Evolutionary conservation across 2,797 vertebrate species (phyloP), one percentile per base, ranked within the genome.

Genomic region (Tenualosa ilisha): DNA sequence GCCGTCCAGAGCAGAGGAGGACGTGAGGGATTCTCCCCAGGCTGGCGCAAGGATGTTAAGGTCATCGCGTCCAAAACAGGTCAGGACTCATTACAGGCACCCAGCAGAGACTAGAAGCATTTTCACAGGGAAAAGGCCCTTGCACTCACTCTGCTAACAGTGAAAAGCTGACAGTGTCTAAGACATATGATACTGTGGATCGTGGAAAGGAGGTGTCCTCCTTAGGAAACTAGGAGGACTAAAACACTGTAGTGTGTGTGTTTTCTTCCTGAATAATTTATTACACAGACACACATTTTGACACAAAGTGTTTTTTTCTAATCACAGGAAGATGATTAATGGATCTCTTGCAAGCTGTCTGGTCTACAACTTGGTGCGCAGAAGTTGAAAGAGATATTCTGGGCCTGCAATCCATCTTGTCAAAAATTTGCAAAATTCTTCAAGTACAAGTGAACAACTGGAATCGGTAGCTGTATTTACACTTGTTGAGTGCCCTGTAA

Each of bases 31-130:
- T 88, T 86, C 81, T 81, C 86, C 72, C 87, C 85, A 83, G 84
- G 59, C 85, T 88, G 68, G 56, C 85, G 50, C 88, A 81, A 90
- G 90, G 90, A 93, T 89, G 91, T 90, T 85, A 91, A 90, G 92
- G 85, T 94, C 93, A 90, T 49, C 31, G 43, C 84, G 68, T 83
- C 85, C 82, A 79, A 83, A 86, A 83, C 40, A 86, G 91, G 89
- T 92, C 91, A 91, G 86, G 81, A 83, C 86, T 90, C 87, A 88
- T 87, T 89, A 87, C 43, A 50, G 81, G 82, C 20, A n/a, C 83
- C 81, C 82, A 75, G 81, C 46, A 13, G 83, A 86, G 83, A 82
- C 37, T 81, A 56, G 59, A 50, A 59, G 26, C 15, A 31, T 79
- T 51, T 56, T 79, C 15, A 79, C 24, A 51, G 51, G 46, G 59